Evolutionary conservation across 30 jellyfish, hydroid and myxozoan genomes (phyloP).

Genomic region (Turritopsis dohrnii): DNA sequence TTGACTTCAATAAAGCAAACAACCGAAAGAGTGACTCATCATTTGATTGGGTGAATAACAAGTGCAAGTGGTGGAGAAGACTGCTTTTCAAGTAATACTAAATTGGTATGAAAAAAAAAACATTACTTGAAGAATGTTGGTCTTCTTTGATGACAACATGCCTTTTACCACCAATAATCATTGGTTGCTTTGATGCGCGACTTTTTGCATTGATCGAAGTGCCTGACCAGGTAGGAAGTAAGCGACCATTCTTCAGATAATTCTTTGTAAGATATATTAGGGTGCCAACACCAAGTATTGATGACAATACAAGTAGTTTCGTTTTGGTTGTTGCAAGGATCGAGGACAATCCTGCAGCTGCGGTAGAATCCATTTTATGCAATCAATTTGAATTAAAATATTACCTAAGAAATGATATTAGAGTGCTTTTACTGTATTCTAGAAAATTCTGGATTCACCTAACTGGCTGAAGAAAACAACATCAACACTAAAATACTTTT

Average conservation of each 20-base stretch:
- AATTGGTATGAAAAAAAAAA: background rate
- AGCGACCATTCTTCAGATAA: conserved; percentile 25
- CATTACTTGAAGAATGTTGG: background rate
- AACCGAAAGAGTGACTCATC: no score
- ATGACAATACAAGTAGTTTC: conserved; percentile 30
- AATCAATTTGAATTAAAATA: background rate
- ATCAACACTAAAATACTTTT: no score
- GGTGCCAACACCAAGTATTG: conserved; percentile 44
- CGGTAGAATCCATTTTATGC: conserved; percentile 1
- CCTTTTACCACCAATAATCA: conserved; percentile 15
- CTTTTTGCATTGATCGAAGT: background rate
- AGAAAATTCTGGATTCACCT: no score
- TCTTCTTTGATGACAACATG: conserved; percentile 25
- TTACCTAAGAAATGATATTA: no score
- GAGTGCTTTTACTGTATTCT: no score
- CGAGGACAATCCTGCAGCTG: conserved; percentile 16
- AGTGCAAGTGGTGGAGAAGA: background rate
- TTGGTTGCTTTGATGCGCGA: background rate
- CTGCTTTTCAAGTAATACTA: background rate
- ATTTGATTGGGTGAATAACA: no score
- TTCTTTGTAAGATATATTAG: conserved; percentile 29
- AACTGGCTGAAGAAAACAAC: no score
- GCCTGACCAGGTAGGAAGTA: conserved; percentile 19
- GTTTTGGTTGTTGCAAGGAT: conserved; percentile 28
- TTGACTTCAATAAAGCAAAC: no score